phyloP scores from a whole-genome alignment of 2,113 vertebrate genomes.

The Urocitellus parryii region DNA sequence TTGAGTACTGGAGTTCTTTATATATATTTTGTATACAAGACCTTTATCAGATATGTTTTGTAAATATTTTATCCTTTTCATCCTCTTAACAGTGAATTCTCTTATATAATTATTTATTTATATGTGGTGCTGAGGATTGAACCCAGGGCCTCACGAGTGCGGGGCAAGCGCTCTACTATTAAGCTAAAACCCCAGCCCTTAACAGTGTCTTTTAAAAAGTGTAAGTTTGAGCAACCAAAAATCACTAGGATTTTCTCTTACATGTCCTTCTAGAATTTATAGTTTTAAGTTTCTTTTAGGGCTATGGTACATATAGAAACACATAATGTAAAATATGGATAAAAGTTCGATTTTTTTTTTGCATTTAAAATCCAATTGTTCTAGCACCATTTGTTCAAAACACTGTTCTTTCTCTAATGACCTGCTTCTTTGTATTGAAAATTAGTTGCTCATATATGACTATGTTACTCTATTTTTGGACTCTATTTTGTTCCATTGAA shows the following conservation, averaged over 20 bases:
- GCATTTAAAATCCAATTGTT: not conserved
- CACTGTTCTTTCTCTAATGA: not conserved
- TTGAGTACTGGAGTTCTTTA: not conserved
- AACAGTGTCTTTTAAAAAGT: not conserved
- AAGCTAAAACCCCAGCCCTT: no score
- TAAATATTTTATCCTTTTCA: constrained; percentile 37
- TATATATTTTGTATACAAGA: not conserved
- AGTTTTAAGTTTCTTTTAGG: constrained; percentile 12
- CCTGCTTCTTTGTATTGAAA: constrained; percentile 7
- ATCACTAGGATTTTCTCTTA: no score
- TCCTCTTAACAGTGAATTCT: not conserved
- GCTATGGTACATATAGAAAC: not conserved
- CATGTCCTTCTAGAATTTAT: not conserved
- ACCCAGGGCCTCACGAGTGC: no score
- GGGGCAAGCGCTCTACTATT: no score
- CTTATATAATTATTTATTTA: no score
- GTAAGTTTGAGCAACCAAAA: not conserved
- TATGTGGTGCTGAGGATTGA: no score
- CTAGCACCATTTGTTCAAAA: not conserved
- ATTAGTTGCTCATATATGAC: not conserved
- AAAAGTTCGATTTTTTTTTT: not conserved
- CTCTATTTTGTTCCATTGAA: not conserved
- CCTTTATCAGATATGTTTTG: not conserved
- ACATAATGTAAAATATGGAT: not conserved
- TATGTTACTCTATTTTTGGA: not conserved